Evolutionary conservation across 2,797 vertebrate species (phyloP).

Genomic region (Diplodus puntazzo): DNA sequence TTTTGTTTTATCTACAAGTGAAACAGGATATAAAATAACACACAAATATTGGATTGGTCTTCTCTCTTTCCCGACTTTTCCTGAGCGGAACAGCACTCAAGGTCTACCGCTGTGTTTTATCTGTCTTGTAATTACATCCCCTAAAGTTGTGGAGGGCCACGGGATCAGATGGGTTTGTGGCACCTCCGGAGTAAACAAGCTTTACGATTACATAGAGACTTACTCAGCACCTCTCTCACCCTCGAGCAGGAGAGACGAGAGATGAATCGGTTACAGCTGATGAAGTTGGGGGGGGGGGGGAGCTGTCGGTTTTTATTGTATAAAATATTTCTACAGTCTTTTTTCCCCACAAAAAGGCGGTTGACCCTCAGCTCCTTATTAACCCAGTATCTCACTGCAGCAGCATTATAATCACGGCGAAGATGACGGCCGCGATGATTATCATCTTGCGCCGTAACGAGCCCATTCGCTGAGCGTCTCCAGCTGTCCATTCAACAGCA

Average conservation of each 20-base stretch:
- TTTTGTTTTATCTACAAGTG: neutral
- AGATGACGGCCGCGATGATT: slow-evolving; percentile 26
- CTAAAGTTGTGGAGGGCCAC: slow-evolving; percentile 48
- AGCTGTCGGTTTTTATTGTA: slow-evolving; percentile 28
- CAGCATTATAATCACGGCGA: slow-evolving; percentile 32
- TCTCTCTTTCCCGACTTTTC: neutral
- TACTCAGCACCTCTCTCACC: slow-evolving; percentile 71
- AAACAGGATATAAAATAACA: too few species aligned
- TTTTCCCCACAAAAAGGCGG: slow-evolving; percentile 16
- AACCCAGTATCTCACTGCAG: slow-evolving; percentile 32
- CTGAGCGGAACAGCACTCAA: slow-evolving; percentile 2
- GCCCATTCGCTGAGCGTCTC: slow-evolving; percentile 30
- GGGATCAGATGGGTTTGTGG: slow-evolving; percentile 70
- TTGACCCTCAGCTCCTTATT: slow-evolving; percentile 43
- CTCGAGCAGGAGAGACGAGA: slow-evolving; percentile 49
- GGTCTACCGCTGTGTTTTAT: slow-evolving; percentile 52
- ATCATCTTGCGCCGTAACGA: slow-evolving; percentile 57
- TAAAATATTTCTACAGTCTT: slow-evolving; percentile 9
- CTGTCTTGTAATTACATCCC: slow-evolving; percentile 71
- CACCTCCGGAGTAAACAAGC: slow-evolving; percentile 72
- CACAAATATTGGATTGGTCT: slow-evolving; percentile 2
- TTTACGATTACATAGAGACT: slow-evolving; percentile 68
- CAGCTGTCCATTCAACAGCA: slow-evolving; percentile 54
- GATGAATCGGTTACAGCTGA: slow-evolving; percentile 59
- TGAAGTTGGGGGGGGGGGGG: slow-evolving; percentile 37